Evolutionary conservation across 2,888 invertebrate species (phyloP).

Genomic region (Amaurobius ferox): DNA sequence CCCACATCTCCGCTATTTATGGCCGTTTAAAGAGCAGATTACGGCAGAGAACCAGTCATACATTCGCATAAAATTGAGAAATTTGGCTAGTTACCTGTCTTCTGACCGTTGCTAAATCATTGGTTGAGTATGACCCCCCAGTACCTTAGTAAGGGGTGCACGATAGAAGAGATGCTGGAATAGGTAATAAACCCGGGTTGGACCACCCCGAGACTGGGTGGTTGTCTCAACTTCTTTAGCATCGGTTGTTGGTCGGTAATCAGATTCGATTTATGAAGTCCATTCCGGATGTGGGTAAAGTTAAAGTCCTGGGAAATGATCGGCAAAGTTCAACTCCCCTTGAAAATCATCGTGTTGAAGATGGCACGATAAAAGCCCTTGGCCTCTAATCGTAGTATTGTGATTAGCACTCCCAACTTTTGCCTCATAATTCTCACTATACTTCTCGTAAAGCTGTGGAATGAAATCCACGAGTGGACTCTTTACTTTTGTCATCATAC

Average conservation of each 20-base stretch:
- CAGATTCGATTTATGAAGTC: neutral
- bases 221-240: neutral
- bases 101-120: neutral
- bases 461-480: too few relatives aligned
- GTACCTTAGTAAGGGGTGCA: neutral
- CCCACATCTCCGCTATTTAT: neutral
- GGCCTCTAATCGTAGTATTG: too few relatives aligned
- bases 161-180: neutral
- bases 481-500: too few relatives aligned
- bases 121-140: neutral
- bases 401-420: too few relatives aligned
- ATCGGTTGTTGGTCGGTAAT: neutral
- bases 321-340: too few relatives aligned
- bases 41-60: neutral
- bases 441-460: too few relatives aligned
- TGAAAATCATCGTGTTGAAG: too few relatives aligned
- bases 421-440: too few relatives aligned
- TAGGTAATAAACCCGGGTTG: neutral
- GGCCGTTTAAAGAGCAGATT: neutral
- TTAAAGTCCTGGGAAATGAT: too few relatives aligned
- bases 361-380: too few relatives aligned
- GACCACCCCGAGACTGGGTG: neutral
- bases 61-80: neutral
- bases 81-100: conserved; percentile 5
- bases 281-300: neutral